Evolutionary conservation across 2,888 invertebrate genomes (phyloP).

Genomic region (Cosmia trapezina): DNA sequence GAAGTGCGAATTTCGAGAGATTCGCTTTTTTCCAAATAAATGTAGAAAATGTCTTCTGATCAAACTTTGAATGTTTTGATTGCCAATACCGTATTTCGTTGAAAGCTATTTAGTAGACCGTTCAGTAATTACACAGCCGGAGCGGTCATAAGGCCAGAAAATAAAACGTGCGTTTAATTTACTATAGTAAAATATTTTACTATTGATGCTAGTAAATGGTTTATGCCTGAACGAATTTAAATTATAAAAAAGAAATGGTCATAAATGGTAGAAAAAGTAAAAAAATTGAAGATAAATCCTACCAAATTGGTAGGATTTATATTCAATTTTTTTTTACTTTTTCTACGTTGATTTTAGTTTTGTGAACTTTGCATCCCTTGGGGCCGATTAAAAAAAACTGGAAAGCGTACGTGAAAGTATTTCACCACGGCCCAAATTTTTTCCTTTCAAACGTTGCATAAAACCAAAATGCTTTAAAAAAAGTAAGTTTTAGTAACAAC

Average conservation of each 20-base stretch:
- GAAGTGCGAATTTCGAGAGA: too few species aligned
- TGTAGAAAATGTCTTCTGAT: conserved; percentile 16
- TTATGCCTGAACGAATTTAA: conserved; percentile 24
- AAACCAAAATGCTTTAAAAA: conserved; percentile 14
- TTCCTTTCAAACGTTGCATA: conserved; percentile 6
- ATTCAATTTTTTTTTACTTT: background rate
- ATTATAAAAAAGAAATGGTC: background rate
- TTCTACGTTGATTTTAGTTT: conserved; percentile 5
- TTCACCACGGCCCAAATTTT: background rate
- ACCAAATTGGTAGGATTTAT: background rate
- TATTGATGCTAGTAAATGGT: conserved; percentile 22
- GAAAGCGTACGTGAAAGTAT: background rate
- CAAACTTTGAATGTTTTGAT: conserved; percentile 38
- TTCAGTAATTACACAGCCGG: conserved; percentile 35
- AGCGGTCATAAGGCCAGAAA: conserved; percentile 9
- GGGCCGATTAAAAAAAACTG: background rate
- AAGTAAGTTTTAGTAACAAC: conserved; percentile 48
- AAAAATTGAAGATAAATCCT: too few species aligned
- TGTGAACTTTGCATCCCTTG: background rate
- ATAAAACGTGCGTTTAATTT: conserved; percentile 40
- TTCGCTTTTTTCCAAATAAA: conserved; percentile 20
- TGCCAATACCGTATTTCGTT: conserved; percentile 53
- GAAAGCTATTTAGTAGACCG: conserved; percentile 46
- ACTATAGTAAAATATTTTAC: conserved; percentile 36
- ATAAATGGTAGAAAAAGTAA: too few species aligned